phyloP scores from a whole-genome alignment of 2,113 vertebrate genomes.

The Bostrychus sinensis region DNA sequence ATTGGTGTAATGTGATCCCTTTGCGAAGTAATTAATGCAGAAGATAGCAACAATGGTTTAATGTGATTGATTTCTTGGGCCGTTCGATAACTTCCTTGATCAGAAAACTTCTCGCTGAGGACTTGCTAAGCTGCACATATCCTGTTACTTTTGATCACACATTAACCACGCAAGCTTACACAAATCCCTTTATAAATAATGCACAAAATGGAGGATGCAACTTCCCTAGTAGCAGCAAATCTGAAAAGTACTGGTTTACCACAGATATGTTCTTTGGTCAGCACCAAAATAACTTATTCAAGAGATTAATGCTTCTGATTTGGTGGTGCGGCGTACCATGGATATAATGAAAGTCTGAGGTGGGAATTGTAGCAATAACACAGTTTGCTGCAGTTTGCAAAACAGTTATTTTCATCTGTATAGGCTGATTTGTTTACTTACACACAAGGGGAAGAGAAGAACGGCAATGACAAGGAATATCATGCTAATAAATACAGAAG shows the following conservation, averaged over 20 bases:
- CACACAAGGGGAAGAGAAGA: not conserved
- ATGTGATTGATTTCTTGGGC: not conserved
- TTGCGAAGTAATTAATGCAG: conserved; percentile 22
- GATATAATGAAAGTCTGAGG: not conserved
- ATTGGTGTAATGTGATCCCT: conserved; percentile 24
- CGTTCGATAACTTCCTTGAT: conserved; percentile 36
- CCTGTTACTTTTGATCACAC: conserved; percentile 1
- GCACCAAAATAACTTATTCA: not conserved
- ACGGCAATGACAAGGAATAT: not conserved
- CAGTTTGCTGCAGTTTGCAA: not conserved
- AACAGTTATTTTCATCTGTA: not conserved
- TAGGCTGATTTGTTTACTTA: not conserved
- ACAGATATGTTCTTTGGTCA: not conserved
- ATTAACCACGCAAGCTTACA: not conserved
- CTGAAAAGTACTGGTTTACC: not conserved
- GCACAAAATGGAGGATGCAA: not conserved
- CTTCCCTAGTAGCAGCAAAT: not conserved
- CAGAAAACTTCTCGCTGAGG: not conserved
- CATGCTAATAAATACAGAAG: too few relatives aligned
- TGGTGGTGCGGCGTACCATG: not conserved
- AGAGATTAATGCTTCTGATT: not conserved
- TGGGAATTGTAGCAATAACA: not conserved
- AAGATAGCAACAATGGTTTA: conserved; percentile 15
- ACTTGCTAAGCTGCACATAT: not conserved
- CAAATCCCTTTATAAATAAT: not conserved